Base-by-base conservation (phyloP, 2,888 invertebrate species). In the Hirtodrosophila confusa region DNA sequence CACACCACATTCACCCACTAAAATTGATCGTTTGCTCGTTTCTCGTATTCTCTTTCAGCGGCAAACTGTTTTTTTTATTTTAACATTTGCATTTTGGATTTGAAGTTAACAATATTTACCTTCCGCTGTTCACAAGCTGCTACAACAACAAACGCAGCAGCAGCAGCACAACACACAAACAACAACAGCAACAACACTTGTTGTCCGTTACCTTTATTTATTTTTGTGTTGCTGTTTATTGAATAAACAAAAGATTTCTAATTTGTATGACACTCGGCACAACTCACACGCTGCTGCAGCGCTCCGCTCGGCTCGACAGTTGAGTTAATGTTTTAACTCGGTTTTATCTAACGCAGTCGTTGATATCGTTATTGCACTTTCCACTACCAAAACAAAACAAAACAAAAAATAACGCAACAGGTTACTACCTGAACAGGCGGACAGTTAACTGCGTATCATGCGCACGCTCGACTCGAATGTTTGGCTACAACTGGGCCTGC, bases 181-280 rank as follows among this genome's bases (percentile, higher is more conserved):
- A 39, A 33, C 44, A 55, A 36, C 49, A 49, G 40, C 27, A 54
- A 45, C 12, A 54, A 51, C 75, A 69, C 70, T 75, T 75, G 66
- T 69, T 69, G 54, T 29, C 57, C 48, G 70, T 74, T 75, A 73
- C 50, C 60, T 60, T 54, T 55, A 24, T 50, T 39, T 53, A 7
- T 51, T 29, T 8, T 43, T 41, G 41, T 53, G 41, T 53, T 64
- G 27, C 17, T 65, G 61, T 73, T 74, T 69, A 45, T 70, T 70
- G 23, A 51, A 70, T 67, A 63, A 63, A 70, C 75, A 67, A 70
- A 69, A 75, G 70, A 75, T 75, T 75, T 75, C 55, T 56, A 67
- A 75, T 67, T 70, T 43, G 61, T 62, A 45, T 64, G 55, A 60
- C 74, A 74, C 65, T 65, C 65, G 5, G 43, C 62, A 75, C 70